Evolutionary conservation across 2,113 vertebrate species (phyloP).

Genomic region (Tragulus kanchil): DNA sequence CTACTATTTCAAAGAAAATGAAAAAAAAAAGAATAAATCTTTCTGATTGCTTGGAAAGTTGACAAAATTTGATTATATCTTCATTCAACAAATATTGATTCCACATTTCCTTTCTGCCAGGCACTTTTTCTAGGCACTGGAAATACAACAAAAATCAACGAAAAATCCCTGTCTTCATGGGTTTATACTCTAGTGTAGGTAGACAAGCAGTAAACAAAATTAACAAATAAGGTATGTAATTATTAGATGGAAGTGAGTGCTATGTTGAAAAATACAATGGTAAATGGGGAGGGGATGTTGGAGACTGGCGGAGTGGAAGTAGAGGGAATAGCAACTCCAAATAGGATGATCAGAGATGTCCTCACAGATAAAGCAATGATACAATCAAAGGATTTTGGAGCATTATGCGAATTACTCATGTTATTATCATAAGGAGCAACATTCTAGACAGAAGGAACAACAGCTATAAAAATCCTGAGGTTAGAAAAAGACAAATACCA

Average conservation of each 20-base stretch:
- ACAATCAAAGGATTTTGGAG: neutral
- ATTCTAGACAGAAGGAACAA: neutral
- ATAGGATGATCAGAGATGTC: neutral
- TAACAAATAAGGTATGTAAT: neutral
- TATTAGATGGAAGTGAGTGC: neutral
- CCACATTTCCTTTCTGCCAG: neutral
- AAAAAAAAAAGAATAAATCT: neutral
- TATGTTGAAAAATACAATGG: neutral
- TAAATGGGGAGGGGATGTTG: neutral
- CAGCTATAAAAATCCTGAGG: neutral
- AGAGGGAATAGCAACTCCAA: neutral
- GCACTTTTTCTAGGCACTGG: neutral
- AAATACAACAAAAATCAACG: slow-evolving; percentile 17
- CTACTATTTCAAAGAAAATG: slow-evolving; percentile 8
- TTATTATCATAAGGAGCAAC: neutral
- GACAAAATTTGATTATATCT: neutral
- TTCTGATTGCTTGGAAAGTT: neutral
- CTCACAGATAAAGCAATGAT: neutral
- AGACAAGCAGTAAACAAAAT: neutral
- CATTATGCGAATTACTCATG: neutral
- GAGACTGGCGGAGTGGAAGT: too few species aligned
- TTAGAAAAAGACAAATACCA: neutral
- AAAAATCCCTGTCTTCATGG: neutral
- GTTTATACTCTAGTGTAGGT: neutral
- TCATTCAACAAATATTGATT: neutral